Evolutionary conservation across 1,140 invertebrate genomes (phyloP), one percentile per base, ranked within the genome.

Genomic region (Amyelois transitella): DNA sequence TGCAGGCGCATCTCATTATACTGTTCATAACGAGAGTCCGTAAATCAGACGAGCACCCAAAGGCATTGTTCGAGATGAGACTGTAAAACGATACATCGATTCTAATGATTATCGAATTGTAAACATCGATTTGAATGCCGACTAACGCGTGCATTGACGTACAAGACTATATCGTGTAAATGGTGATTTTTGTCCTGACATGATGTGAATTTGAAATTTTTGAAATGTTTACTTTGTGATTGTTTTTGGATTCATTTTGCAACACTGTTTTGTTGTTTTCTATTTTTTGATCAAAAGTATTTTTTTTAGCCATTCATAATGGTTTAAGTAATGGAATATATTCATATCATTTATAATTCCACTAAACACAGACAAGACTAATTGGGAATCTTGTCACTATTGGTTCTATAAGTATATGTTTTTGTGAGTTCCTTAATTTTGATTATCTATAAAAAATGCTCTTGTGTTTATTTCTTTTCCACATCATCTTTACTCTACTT

Each of bases 21-120:
- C 62, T 53, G 53, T 54, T 72, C 69, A 72, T 79, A 79, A 81
- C 76, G 75, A 79, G 69, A 65, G 66, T 60, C 60, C 72, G 78
- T 84, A 84, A 86, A 81, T 86, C 79, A 83, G 74, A 55, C 73
- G 67, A 63, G 69, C 78, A 72, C 81, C 68, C 66, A 60, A 55
- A 62, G 73, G 68, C 69, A 66, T 77, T 74, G 71, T 65, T 68
- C 61, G 71, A 55, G 47, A 48, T 38, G 60, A 59, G 62, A 70
- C 62, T 61, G 68, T 66, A 60, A 61, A 53, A 59, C 55, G 58
- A 60, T 51, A 51, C 49, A 69, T 64, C 60, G 58, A 67, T 61
- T 72, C 48, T 66, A 66, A 60, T 58, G 60, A 61, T 57, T 62
- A 57, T 73, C 69, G 64, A 68, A 48, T 48, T 48, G 45, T 48